Evolutionary conservation across 2,888 invertebrate genomes (phyloP).

Genomic region (Aspidiotus destructor): DNA sequence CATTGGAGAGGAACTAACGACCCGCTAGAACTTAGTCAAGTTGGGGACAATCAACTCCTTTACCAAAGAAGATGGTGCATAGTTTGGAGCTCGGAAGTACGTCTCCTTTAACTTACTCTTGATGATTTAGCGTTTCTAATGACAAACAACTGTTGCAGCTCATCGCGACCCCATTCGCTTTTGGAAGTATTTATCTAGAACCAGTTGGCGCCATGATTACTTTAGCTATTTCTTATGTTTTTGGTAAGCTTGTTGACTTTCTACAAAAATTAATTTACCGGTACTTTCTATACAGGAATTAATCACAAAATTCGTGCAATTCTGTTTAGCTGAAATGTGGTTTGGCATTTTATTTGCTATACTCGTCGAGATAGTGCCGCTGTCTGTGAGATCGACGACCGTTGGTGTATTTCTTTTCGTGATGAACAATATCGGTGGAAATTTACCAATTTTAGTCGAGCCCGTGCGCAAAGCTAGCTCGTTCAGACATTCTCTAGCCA

Average conservation of each 20-base stretch:
- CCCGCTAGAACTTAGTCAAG: too few relatives aligned
- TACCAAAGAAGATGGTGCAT: too few relatives aligned
- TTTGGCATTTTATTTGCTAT: slow-evolving; percentile 86
- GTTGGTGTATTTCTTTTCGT: slow-evolving; percentile 81
- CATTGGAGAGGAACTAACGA: too few relatives aligned
- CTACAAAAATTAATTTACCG: neutral
- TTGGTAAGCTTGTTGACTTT: slow-evolving; percentile 50
- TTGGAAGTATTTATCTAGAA: slow-evolving; percentile 71
- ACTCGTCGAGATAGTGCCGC: slow-evolving; percentile 76
- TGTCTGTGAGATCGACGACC: slow-evolving; percentile 70
- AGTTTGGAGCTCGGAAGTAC: too few relatives aligned
- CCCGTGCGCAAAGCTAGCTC: slow-evolving; percentile 72
- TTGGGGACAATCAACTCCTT: too few relatives aligned
- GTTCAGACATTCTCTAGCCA: slow-evolving; percentile 72
- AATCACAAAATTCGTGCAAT: slow-evolving; percentile 37
- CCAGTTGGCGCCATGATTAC: slow-evolving; percentile 81
- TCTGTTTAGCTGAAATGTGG: slow-evolving; percentile 75
- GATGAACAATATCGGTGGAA: slow-evolving; percentile 87
- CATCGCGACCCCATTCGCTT: slow-evolving; percentile 72
- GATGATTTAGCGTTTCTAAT: too few relatives aligned
- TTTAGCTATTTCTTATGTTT: slow-evolving; percentile 77
- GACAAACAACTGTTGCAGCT: slow-evolving; percentile 45
- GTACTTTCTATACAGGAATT: neutral
- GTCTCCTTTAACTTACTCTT: too few relatives aligned
- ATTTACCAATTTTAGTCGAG: slow-evolving; percentile 77